Percentiles rank a stretch among this genome's conserved stretches.
These are phyloP conservation scores for Loriculus beryllinus DNA, from an alignment of 2,797 vertebrate genomes.

Conservation along the genomic window DNA sequence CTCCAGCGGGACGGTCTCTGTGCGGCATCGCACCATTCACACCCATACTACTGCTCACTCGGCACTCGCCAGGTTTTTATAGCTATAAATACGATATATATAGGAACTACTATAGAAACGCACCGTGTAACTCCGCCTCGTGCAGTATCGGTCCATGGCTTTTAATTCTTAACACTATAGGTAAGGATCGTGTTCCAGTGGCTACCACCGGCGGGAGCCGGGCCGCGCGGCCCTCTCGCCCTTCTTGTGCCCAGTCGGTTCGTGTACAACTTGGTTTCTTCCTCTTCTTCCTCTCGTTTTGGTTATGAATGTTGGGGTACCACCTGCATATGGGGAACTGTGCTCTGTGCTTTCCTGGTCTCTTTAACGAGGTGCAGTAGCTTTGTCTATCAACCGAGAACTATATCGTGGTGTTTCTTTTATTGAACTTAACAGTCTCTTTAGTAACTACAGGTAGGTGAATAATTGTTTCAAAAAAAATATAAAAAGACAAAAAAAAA, in stretches of 20 bases:
- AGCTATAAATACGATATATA: conserved; percentile 79
- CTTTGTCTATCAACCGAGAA: conserved; percentile 77
- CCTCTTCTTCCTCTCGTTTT: conserved; percentile 52
- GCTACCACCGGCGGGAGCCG: not conserved
- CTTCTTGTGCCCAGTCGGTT: conserved; percentile 68
- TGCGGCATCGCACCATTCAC: conserved; percentile 72
- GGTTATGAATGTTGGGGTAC: conserved; percentile 75
- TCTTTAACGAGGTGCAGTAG: conserved; percentile 76
- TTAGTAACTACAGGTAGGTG: conserved; percentile 79
- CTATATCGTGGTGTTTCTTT: conserved; percentile 81
- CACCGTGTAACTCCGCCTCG: conserved; percentile 77
- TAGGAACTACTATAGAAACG: conserved; percentile 77
- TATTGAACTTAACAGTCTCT: conserved; percentile 76
- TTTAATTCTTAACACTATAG: conserved; percentile 79
- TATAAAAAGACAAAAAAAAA: not conserved
- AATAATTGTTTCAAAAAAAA: conserved; percentile 73
- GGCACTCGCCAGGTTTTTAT: conserved; percentile 63
- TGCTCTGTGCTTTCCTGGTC: conserved; percentile 79
- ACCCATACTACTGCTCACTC: conserved; percentile 53
- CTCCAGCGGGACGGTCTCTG: conserved; percentile 67
- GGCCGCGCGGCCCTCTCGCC: conserved; percentile 6
- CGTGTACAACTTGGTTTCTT: conserved; percentile 65
- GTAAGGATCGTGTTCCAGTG: conserved; percentile 73
- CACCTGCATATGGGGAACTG: conserved; percentile 74
- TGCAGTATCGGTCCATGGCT: conserved; percentile 75